A percentile compares a stretch with the other conserved stretches of the same genome.
phyloP scores from a whole-genome alignment of 2,797 vertebrate genomes.

The Spondyliosoma cantharus region DNA sequence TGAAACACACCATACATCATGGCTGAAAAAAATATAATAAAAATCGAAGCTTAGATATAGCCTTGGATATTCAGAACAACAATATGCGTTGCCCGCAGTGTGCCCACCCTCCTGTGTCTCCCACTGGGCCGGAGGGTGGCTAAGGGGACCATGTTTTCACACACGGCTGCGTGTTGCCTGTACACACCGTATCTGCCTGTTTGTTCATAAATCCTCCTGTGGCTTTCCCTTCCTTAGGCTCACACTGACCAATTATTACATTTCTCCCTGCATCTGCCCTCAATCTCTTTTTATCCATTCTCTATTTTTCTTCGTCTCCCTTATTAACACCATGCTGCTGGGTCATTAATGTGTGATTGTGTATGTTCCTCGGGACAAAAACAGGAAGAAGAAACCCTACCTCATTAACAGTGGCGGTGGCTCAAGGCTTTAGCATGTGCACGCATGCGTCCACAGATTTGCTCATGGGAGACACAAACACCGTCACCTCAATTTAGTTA shows the following conservation, averaged over 20 bases:
- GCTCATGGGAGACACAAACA: conserved; percentile 5
- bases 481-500: conserved; percentile 48
- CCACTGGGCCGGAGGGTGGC: conserved; percentile 34
- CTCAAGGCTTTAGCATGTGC: conserved; percentile 47
- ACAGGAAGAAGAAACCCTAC: conserved; percentile 34
- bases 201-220: conserved; percentile 49
- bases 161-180: conserved; percentile 19
- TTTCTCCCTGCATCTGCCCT: conserved; percentile 31
- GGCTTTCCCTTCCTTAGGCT: conserved; percentile 24
- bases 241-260: conserved; percentile 60
- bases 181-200: conserved; percentile 12
- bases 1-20: conserved; percentile 12
- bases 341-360: conserved; percentile 70
- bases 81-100: neutral
- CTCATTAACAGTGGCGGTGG: conserved; percentile 66
- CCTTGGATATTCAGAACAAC: neutral
- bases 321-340: conserved; percentile 55
- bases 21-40: conserved; percentile 10
- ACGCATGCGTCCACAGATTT: conserved; percentile 18
- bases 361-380: conserved; percentile 57
- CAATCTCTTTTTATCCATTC: conserved; percentile 19
- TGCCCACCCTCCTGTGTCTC: conserved; percentile 21
- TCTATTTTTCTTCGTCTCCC: conserved; percentile 34
- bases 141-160: conserved; percentile 31
- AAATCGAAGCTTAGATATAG: conserved; percentile 16